phyloP scores from a whole-genome alignment of 2,888 invertebrate species.

The Mythimna impura region DNA sequence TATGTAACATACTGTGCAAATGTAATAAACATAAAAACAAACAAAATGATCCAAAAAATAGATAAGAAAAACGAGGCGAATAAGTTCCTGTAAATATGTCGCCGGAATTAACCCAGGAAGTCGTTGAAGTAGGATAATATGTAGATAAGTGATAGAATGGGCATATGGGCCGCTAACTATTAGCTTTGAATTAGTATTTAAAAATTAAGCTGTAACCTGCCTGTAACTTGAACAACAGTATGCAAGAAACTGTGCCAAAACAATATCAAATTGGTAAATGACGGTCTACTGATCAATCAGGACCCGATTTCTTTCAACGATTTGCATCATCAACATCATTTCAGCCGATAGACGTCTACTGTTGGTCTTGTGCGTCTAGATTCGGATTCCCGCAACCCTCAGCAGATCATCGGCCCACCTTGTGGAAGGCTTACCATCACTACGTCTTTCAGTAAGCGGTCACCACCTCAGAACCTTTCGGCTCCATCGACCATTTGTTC shows the following conservation, averaged over 20 bases:
- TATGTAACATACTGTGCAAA: conserved; percentile 38
- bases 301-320: neutral
- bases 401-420: no score
- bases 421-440: no score
- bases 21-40: conserved; percentile 6
- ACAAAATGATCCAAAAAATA: conserved; percentile 12
- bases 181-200: conserved; percentile 12
- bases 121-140: conserved; percentile 1
- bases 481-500: no score
- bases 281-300: neutral
- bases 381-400: no score
- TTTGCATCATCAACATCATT: no score
- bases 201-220: neutral
- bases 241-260: neutral
- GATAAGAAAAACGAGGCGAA: conserved; percentile 36
- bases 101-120: conserved; percentile 17
- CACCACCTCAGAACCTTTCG: no score
- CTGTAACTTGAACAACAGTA: conserved; percentile 10
- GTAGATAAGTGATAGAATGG: neutral
- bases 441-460: no score
- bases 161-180: neutral
- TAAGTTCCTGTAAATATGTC: conserved; percentile 51
- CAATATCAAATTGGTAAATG: neutral
- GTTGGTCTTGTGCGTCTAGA: no score
- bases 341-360: no score